These are phyloP conservation scores for Bombus terrestris DNA, from an alignment of 1,140 invertebrate genomes.

Conservation along the genomic window DNA sequence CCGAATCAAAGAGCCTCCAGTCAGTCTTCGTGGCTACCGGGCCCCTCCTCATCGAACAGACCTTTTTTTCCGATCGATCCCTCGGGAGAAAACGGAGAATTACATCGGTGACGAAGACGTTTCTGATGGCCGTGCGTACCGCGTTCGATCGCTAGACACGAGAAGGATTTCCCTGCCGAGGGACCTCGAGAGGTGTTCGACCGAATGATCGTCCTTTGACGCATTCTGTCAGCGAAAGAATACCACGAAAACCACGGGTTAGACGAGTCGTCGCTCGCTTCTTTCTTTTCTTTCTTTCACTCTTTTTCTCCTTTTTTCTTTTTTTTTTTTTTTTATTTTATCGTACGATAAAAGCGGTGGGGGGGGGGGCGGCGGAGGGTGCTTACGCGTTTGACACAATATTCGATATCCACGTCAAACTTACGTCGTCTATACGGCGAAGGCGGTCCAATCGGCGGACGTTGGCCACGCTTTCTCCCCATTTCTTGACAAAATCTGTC, in stretches of 20 bases:
- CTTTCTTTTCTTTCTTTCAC: rapidly evolving
- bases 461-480: background rate
- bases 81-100: conserved; percentile 19
- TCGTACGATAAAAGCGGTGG: too few relatives aligned
- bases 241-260: background rate
- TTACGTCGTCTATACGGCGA: too few relatives aligned
- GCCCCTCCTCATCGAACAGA: conserved; percentile 53
- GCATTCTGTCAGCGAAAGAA: background rate
- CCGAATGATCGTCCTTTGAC: conserved; percentile 8
- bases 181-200: background rate
- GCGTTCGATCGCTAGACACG: conserved; percentile 19
- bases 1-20: conserved; percentile 70
- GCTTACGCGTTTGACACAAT: rapidly evolving
- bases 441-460: background rate
- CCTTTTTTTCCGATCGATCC: conserved; percentile 40
- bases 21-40: conserved; percentile 58
- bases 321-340: rapidly evolving
- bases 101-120: conserved; percentile 42
- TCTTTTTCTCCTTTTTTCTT: too few relatives aligned
- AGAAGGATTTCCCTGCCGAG: background rate
- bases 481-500: conserved; percentile 16
- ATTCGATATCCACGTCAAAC: rapidly evolving
- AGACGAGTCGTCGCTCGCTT: background rate
- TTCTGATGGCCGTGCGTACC: conserved; percentile 15
- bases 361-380: rapidly evolving